Conservation (phyloP, 2,797 vertebrate species). For the Rhabdophis nuchalis region DNA sequence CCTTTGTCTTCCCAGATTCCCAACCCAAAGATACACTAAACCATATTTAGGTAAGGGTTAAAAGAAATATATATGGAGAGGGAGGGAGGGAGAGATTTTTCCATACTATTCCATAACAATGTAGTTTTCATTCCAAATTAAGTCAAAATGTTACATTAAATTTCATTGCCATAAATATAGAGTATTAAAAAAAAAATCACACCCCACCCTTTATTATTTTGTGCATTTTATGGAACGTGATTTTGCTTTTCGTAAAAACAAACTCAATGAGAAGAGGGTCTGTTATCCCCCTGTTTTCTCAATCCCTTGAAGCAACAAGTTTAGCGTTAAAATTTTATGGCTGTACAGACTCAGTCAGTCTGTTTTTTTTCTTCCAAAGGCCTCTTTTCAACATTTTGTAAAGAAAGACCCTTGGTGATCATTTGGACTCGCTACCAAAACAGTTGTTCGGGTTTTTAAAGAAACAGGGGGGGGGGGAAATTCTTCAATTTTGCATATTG, state of each 20-base stretch:
- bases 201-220: neutral
- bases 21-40: neutral
- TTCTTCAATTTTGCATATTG: neutral
- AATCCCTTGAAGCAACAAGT: neutral
- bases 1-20: neutral
- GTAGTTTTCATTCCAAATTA: neutral
- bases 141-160: neutral
- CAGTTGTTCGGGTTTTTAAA: neutral
- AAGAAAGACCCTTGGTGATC: neutral
- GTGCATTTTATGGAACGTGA: neutral
- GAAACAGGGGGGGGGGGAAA: too few relatives aligned
- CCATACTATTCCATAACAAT: neutral
- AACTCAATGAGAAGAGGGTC: neutral
- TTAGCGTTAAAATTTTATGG: neutral
- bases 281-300: constrained; percentile 6
- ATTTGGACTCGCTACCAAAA: constrained; percentile 5
- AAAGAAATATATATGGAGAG: neutral
- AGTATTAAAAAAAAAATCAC: neutral
- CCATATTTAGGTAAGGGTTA: neutral
- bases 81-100: neutral
- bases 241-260: neutral
- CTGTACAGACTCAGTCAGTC: neutral
- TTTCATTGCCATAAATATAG: neutral
- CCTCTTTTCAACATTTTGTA: neutral
- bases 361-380: neutral